These are phyloP conservation scores for Drosophila littoralis DNA, from an alignment of 1,140 invertebrate species.

Conservation along the genomic window DNA sequence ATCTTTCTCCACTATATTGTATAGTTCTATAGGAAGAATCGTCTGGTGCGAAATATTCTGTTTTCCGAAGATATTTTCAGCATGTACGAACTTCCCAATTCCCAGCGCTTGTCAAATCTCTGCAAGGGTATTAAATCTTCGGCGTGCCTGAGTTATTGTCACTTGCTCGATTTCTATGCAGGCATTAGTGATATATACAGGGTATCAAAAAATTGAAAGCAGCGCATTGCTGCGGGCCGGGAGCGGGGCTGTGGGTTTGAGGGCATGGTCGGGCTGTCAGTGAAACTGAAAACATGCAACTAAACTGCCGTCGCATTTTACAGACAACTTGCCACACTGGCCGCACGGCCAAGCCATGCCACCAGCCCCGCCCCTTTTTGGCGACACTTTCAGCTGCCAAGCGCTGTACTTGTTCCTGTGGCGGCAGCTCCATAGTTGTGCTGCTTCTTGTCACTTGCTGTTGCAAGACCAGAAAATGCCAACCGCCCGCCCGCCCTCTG, in stretches of 20 bases:
- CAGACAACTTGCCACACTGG: constrained; percentile 37
- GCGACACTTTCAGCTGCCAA: constrained; percentile 30
- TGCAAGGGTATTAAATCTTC: no score
- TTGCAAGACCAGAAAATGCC: neutral
- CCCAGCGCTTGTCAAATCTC: no score
- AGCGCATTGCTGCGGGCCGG: neutral
- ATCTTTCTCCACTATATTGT: no score
- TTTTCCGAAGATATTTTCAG: no score
- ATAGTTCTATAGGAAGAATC: no score
- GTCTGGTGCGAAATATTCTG: no score
- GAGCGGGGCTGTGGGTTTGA: neutral
- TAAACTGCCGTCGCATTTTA: constrained; percentile 53
- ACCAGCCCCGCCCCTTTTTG: constrained; percentile 3
- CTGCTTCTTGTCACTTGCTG: constrained; percentile 23
- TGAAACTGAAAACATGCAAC: constrained; percentile 72
- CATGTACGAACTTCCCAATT: no score
- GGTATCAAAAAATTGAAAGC: neutral
- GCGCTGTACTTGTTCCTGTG: constrained; percentile 18
- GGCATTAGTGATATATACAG: neutral
- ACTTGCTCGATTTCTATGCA: no score
- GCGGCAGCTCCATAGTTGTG: constrained; percentile 1
- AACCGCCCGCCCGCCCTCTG: neutral
- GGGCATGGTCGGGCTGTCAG: constrained; percentile 20
- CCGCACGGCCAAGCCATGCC: constrained; percentile 8
- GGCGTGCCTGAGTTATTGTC: no score